These are phyloP conservation scores for Temnothorax ravouxi DNA, from an alignment of 2,888 invertebrate species.

Conservation along the genomic window DNA sequence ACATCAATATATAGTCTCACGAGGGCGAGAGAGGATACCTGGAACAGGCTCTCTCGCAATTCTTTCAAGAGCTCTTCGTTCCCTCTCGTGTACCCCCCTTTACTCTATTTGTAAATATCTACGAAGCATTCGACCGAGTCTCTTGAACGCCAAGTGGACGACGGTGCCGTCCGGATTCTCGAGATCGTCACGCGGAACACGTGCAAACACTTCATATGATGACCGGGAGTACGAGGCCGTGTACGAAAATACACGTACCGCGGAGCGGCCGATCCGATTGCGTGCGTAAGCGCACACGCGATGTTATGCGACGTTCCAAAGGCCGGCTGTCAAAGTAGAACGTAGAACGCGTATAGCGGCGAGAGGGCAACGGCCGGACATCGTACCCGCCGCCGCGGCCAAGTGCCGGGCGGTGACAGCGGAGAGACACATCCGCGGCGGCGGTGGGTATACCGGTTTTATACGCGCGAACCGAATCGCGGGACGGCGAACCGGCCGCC, in stretches of 20 bases:
- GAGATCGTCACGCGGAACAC: constrained; percentile 5
- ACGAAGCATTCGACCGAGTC: background rate
- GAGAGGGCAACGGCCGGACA: constrained; percentile 76
- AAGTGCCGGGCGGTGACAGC: constrained; percentile 36
- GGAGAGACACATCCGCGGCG: constrained; percentile 3
- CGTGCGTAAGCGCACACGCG: background rate
- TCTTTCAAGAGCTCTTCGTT: constrained; percentile 6
- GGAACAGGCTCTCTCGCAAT: background rate
- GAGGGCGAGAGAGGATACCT: background rate
- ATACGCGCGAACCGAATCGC: constrained; percentile 56
- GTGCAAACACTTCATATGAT: constrained; percentile 26
- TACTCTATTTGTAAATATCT: constrained; percentile 14
- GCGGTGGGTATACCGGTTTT: constrained; percentile 72
- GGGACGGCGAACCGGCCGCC: no score
- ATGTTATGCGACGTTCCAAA: background rate
- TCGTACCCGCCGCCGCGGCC: constrained; percentile 54
- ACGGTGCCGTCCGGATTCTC: background rate
- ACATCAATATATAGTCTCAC: background rate
- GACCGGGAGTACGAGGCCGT: background rate
- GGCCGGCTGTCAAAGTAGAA: constrained; percentile 49
- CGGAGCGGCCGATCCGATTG: background rate
- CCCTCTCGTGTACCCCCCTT: background rate
- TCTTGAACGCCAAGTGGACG: constrained; percentile 12
- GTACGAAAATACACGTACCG: constrained; percentile 27
- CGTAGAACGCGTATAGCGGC: constrained; percentile 21